Conservation (phyloP, 2,888 invertebrate genomes). For the Ennomos quercinarius region DNA sequence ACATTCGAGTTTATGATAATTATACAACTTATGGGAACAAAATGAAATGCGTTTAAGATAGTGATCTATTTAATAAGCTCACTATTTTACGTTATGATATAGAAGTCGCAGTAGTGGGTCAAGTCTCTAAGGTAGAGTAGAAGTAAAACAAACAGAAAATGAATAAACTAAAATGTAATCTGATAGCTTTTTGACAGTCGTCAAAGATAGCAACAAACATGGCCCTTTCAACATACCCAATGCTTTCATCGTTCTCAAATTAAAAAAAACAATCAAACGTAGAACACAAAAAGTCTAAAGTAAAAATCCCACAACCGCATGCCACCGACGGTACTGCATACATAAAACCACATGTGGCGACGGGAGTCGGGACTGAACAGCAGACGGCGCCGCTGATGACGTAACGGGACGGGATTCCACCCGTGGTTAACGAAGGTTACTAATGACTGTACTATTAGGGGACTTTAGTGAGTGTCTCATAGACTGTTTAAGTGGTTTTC, state of each 20-base stretch:
- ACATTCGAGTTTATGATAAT: too few relatives aligned
- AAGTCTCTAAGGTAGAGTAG: too few relatives aligned
- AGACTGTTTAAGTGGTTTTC: not conserved
- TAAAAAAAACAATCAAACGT: conserved; percentile 2
- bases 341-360: conserved; percentile 53
- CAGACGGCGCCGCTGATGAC: conserved; percentile 71
- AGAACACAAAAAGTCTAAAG: not conserved
- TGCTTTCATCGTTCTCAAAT: conserved; percentile 42
- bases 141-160: too few relatives aligned
- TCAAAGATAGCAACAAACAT: not conserved
- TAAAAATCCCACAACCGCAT: conserved; percentile 5
- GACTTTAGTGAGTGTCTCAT: conserved; percentile 20
- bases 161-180: too few relatives aligned
- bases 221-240: not conserved
- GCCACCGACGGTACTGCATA: conserved; percentile 6
- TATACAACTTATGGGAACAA: too few relatives aligned
- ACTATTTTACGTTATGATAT: too few relatives aligned
- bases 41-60: too few relatives aligned
- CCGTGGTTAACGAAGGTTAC: conserved; percentile 52
- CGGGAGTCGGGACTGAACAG: conserved; percentile 51
- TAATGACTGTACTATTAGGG: conserved; percentile 32
- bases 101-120: too few relatives aligned
- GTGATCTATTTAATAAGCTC: too few relatives aligned
- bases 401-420: conserved; percentile 54
- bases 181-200: not conserved